Evolutionary conservation across 1,140 invertebrate genomes (phyloP), one percentile per base, ranked within the genome.

Genomic region (Parapsyche elsis): DNA sequence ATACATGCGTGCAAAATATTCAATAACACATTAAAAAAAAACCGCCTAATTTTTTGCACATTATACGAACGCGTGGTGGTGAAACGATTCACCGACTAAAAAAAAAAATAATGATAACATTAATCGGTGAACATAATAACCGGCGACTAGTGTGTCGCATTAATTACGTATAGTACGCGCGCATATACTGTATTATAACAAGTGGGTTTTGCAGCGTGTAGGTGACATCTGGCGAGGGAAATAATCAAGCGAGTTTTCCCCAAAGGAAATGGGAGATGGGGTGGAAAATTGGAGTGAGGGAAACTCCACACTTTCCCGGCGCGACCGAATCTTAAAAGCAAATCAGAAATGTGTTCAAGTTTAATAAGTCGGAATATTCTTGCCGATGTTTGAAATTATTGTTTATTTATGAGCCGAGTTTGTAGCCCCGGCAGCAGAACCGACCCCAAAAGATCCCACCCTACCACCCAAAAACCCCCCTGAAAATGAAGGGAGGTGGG

Each of bases 351-450:
- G 81, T 82, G 81, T 82, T 80, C 77, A 67, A 82, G 81, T 82
- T 82, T 82, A 82, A 82, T 82, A 82, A 82, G 81, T 82, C 79
- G 78, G 79, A 82, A 80, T 80, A 82, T 82, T 82, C 81, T 80
- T 59, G 79, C 46, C 75, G 79, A 82, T 82, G 77, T 79, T 76
- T 71, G 78, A 80, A 82, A 82, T 82, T 82, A 80, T 82, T 82
- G 81, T 82, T 82, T 82, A 82, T 82, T 82, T 82, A 82, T 82
- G 81, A 82, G 79, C 73, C 71, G 79, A 82, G 79, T 77, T 73
- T 53, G 73, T 59, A 67, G 64, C 19, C 24, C 53, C 70, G 64
- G 14, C 76, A 16, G 71, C 73, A 16, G 1, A 59, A 10, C 9
- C 23, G 24, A 38, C 30, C 30, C 30, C 30, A 38, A 38, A 38